Evolutionary conservation across 2,888 invertebrate species (phyloP).

Genomic region (Polydrusus pterygomalis): DNA sequence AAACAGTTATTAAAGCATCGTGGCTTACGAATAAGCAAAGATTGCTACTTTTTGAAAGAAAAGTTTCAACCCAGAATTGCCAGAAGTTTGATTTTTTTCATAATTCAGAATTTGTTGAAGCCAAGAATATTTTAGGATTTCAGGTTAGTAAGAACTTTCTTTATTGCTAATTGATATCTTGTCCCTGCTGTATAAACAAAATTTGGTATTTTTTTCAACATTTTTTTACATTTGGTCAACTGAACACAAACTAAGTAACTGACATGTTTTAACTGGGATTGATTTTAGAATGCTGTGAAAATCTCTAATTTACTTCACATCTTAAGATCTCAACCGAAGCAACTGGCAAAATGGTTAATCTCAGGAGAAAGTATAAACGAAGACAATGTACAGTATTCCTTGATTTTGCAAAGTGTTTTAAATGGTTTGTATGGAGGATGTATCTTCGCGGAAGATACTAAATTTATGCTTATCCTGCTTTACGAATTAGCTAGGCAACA

Average conservation of each 20-base stretch:
- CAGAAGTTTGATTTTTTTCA: slow-evolving; percentile 80
- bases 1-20: slow-evolving; percentile 81
- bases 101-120: slow-evolving; percentile 82
- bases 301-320: slow-evolving; percentile 82
- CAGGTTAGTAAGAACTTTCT: slow-evolving; percentile 76
- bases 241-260: too few species aligned
- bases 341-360: slow-evolving; percentile 81
- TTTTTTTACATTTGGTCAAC: neutral
- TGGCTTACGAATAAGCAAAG: slow-evolving; percentile 94
- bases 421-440: slow-evolving; percentile 84
- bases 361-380: slow-evolving; percentile 77
- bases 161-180: too few species aligned
- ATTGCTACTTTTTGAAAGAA: slow-evolving; percentile 82
- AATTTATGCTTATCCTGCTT: slow-evolving; percentile 78
- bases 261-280: slow-evolving; percentile 28
- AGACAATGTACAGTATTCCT: slow-evolving; percentile 63
- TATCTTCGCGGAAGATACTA: slow-evolving; percentile 84
- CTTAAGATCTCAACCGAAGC: slow-evolving; percentile 80
- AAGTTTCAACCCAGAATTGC: slow-evolving; percentile 84
- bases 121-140: slow-evolving; percentile 88
- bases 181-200: neutral
- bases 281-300: slow-evolving; percentile 74
- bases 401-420: slow-evolving; percentile 75
- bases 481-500: slow-evolving; percentile 83
- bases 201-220: neutral